Evolutionary conservation across 2,888 invertebrate genomes (phyloP), one percentile per base, ranked within the genome.

Genomic region (Helleia helle): DNA sequence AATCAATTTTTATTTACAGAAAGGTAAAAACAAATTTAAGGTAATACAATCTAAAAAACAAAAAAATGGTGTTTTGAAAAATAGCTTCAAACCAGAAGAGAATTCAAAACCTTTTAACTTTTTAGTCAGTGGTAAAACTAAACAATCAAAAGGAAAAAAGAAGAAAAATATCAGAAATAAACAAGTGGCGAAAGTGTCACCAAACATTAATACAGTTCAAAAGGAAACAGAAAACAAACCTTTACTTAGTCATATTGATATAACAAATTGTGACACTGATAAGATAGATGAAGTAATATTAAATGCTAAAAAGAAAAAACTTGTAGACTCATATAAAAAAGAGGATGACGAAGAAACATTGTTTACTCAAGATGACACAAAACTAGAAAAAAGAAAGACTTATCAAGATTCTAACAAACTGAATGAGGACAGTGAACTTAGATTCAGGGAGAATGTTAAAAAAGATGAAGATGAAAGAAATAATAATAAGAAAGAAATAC

Each of bases 271-370:
- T 29, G 62, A 69, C 25, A 51, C 56, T 8, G 71, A 71, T 37
- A 62, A 64, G 43, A 52, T 62, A 40, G 71, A 75, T 44, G 71
- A 69, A 54, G 42, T 65, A 8, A 46, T 74, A 41, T 47, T 71
- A 7, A 62, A 69, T 42, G 68, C 59, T 27, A 72, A 68, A 43
- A 74, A 71, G 43, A 69, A 67, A 42, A 71, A 70, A 51, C 48
- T 71, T 3, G 62, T 22, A 22, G 34, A 67, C 50, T 54, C 54
- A 2, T 52, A 65, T 9, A 52, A 58, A 34, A 60, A 59, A 37
- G 64, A 71, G 43, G 46, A 47, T 8, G 40, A 41, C 24, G 49
- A 49, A 39, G 42, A 49, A 36, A 36, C 28, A 17, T 17, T 44
- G 12, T 44, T 46, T 49, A 14, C 50, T 44, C 42, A 56, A 43